Conservation (phyloP, 2,888 invertebrate genomes). For the Augiades crinisus region DNA sequence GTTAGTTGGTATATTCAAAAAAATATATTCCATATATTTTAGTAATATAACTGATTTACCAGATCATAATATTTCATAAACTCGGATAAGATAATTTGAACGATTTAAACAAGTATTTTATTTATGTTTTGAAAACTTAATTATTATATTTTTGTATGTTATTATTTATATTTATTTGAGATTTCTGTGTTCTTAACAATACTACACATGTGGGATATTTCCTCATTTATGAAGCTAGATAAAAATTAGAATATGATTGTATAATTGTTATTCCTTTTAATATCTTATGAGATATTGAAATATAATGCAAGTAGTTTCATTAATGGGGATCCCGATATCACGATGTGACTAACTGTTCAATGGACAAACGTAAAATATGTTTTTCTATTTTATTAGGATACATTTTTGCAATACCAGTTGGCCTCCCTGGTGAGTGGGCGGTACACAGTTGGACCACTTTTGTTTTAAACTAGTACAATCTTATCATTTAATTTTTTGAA, state of each 20-base stretch:
- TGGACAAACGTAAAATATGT: slow-evolving; percentile 45
- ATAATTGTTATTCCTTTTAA: not conserved
- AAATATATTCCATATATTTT: not conserved
- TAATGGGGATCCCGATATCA: slow-evolving; percentile 35
- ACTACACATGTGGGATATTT: slow-evolving; percentile 3
- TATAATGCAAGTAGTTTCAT: slow-evolving; percentile 11
- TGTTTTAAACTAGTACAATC: slow-evolving; percentile 49
- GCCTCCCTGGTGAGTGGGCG: slow-evolving; percentile 78
- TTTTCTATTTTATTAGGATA: slow-evolving; percentile 76
- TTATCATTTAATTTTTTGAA: slow-evolving; percentile 9
- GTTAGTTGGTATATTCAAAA: not conserved
- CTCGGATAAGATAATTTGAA: no score
- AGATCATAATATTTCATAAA: no score
- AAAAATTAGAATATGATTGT: not conserved
- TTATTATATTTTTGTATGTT: slow-evolving; percentile 1
- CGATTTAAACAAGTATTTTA: not conserved
- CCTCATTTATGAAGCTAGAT: slow-evolving; percentile 11
- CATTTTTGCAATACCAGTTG: slow-evolving; percentile 78
- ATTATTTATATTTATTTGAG: not conserved
- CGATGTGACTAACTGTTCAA: slow-evolving; percentile 48
- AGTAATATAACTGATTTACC: no score
- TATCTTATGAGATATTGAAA: not conserved
- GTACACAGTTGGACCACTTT: slow-evolving; percentile 41
- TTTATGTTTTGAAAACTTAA: not conserved
- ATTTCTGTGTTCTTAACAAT: slow-evolving; percentile 16